Evolutionary conservation across 2,113 vertebrate species (phyloP), one percentile per base, ranked within the genome.

Genomic region (Carassius gibelio): DNA sequence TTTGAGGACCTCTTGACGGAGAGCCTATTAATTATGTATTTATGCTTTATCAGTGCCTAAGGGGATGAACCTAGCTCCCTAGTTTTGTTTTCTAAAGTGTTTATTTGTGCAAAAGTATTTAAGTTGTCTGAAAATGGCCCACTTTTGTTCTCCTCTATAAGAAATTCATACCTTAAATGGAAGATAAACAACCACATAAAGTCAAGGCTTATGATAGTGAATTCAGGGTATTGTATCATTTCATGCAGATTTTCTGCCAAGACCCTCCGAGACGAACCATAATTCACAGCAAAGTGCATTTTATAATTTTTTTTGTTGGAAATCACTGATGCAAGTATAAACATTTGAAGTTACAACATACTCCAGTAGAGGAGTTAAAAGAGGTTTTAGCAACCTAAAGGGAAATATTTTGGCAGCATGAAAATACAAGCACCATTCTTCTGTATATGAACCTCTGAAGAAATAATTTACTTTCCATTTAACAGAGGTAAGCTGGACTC

Each of bases 11-110:
- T 42, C 55, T 30, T 61, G 55, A 59, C 5, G 13, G 57, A 61
- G 76, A 62, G 34, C 21, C 11, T 71, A 38, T 72, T 68, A 81
- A 81, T 83, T 74, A 83, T 57, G 81, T 17, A 83, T 83, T 83
- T 59, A 74, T 74, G 50, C 68, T 48, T 83, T n/a, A 72, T 59
- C 81, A 59, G 30, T 55, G 81, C 66, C 17, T 68, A 50, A 68
- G 50, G 50, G 64, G 66, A 38, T 0, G 0, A 68, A 81, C 79
- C 45, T 50, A 14, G 79, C 48, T 82, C 17, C 15, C 64, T 72
- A 30, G 26, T 55, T 57, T 83, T 59, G 62, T 62, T 80, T 52
- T 81, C 30, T 36, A 34, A 66, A 48, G 59, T 72, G 68, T n/a
- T 83, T 74, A 72, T 68, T 81, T 30, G 23, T 38, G 68, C 30